Base-by-base conservation (phyloP, 2,888 invertebrate species). In the Tholera decimalis region DNA sequence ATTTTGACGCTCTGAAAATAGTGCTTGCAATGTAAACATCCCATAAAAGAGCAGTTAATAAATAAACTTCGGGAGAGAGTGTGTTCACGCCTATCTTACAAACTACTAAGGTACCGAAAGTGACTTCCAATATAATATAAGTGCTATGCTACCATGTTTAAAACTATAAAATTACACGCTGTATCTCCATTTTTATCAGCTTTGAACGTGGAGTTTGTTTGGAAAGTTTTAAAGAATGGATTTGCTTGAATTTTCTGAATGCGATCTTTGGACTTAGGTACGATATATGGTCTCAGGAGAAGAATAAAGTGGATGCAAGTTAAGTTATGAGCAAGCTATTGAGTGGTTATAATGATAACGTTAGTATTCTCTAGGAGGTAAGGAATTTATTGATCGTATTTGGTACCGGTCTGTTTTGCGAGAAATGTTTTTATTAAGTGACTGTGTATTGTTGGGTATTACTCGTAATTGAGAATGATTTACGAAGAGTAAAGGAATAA, bases 151-250 rank as follows among this genome's bases (percentile, higher is more conserved):
- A 20, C 46, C 49, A 54, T 30, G 33, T 59, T 56, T 73, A 59
- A 60, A 70, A 49, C 56, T 51, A 60, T 74, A 74, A 73, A 73
- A 74, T 60, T 60, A 60, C 60, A 64, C 30, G 50, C 18, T 44
- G 37, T 58, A 73, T 57, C 55, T 57, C 9, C 55, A 22, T 41
- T 15, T 70, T 60, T 73, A 73, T 70, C 69, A 57, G 59, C 41
- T 47, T 43, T n/a, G 54, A 60, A 57, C 73, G 56, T 69, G 41
- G 67, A 67, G 62, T 60, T 73, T 63, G 73, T 73, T 73, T 69
- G 47, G 35, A 54, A 69, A 73, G 28, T 69, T 73, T 39, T 51
- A 64, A 53, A 73, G 53, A 49, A 63, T 51, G 63, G 44, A 69
- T 70, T 64, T 73, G 39, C 55, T 53, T 69, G 53, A 63, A 73